These are phyloP conservation scores for Himalopsyche phryganea DNA, from an alignment of 1,140 invertebrate genomes.

Conservation along the genomic window DNA sequence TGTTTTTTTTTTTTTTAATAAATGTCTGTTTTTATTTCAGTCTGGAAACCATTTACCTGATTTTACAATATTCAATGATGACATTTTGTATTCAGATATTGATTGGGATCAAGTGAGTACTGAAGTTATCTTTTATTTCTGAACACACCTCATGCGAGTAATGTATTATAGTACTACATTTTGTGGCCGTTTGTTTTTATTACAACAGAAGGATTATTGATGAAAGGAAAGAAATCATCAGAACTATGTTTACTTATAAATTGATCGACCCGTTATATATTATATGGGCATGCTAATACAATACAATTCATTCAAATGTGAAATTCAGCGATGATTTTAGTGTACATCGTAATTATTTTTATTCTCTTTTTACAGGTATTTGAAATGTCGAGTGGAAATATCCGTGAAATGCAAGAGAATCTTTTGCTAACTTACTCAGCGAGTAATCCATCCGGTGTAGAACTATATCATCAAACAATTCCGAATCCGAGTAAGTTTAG, in stretches of 20 bases:
- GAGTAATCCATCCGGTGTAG: slow-evolving; percentile 53
- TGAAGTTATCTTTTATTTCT: background rate
- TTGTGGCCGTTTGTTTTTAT: background rate
- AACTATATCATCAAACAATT: slow-evolving; percentile 58
- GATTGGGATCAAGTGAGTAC: slow-evolving; percentile 50
- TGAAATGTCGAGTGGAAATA: slow-evolving; percentile 41
- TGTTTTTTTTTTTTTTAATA: too few species aligned
- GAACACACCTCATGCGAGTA: background rate
- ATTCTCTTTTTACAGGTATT: slow-evolving; percentile 39
- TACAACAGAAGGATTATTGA: background rate
- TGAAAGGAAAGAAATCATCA: background rate
- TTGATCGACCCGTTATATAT: too few species aligned
- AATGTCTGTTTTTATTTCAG: slow-evolving; percentile 39
- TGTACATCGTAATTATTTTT: too few species aligned
- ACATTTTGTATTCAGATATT: slow-evolving; percentile 42
- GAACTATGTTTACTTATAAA: too few species aligned
- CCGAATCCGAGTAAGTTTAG: slow-evolving; percentile 48
- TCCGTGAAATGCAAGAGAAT: slow-evolving; percentile 58
- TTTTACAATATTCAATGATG: slow-evolving; percentile 43
- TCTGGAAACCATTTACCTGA: slow-evolving; percentile 43
- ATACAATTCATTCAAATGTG: too few species aligned
- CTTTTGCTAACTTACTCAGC: slow-evolving; percentile 58
- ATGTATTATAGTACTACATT: background rate
- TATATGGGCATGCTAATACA: too few species aligned
- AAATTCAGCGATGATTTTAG: too few species aligned